Evolutionary conservation across 2,113 vertebrate genomes (phyloP).

Genomic region (Chiloscyllium plagiosum): DNA sequence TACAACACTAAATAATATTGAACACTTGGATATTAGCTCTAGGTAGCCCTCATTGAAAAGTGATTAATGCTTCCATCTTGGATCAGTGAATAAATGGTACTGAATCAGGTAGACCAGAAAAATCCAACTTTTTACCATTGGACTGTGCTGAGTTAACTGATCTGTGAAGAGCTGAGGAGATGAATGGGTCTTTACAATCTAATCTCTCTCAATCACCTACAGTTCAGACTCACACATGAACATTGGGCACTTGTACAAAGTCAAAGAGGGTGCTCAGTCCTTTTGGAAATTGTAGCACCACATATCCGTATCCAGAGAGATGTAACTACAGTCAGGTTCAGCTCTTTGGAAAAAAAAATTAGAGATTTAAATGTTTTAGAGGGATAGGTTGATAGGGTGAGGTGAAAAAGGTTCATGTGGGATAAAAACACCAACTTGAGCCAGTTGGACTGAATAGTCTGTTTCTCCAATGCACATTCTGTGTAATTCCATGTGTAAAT

Average conservation of each 20-base stretch:
- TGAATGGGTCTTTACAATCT: background rate
- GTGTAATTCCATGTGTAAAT: background rate
- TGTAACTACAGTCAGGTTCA: background rate
- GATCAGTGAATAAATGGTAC: conserved; percentile 9
- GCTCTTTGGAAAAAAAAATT: background rate
- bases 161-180: conserved; percentile 6
- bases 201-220: background rate
- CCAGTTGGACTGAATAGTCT: background rate
- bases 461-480: background rate
- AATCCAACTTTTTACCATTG: background rate
- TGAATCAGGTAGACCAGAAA: background rate
- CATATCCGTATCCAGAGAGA: background rate
- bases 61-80: conserved; percentile 17
- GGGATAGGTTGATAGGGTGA: background rate
- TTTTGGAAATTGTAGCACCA: background rate
- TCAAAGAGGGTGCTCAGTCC: background rate
- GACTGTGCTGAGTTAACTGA: background rate
- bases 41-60: conserved; percentile 20
- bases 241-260: background rate
- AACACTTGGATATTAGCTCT: conserved; percentile 33
- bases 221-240: background rate
- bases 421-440: background rate
- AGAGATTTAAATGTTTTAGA: background rate
- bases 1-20: conserved; percentile 2
- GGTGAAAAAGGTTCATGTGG: background rate